Evolutionary conservation across 2,113 vertebrate genomes (phyloP).

Genomic region (Urocynchramus pylzowi): DNA sequence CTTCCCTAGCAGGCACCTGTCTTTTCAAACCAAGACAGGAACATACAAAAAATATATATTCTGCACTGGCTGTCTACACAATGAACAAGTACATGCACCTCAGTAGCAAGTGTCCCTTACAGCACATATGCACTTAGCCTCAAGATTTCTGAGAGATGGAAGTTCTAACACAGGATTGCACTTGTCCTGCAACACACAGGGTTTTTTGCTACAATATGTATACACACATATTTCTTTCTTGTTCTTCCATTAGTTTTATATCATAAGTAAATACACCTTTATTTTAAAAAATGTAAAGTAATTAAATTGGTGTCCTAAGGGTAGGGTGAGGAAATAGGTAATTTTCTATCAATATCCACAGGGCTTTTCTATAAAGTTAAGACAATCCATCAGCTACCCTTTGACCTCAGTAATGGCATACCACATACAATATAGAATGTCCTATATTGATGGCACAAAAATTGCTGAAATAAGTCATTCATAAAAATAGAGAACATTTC

Average conservation of each 20-base stretch:
- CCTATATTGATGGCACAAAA: neutral
- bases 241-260: neutral
- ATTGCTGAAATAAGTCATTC: neutral
- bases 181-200: neutral
- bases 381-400: neutral
- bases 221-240: neutral
- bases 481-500: neutral
- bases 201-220: accelerated
- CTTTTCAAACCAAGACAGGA: neutral
- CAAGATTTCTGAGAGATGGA: neutral
- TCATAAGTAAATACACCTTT: neutral
- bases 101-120: neutral
- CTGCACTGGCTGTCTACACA: neutral
- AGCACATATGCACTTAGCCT: neutral
- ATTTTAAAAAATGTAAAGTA: neutral
- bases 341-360: neutral
- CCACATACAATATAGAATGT: neutral
- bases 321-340: neutral
- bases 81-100: neutral
- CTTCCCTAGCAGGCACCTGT: neutral
- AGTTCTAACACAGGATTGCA: neutral
- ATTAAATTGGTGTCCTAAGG: neutral
- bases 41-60: neutral
- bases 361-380: neutral
- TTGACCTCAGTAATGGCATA: neutral